Percentiles rank a stretch among this genome's conserved stretches.
Conservation (phyloP, 2,797 vertebrate genomes). For the Poliocrania exsul region DNA sequence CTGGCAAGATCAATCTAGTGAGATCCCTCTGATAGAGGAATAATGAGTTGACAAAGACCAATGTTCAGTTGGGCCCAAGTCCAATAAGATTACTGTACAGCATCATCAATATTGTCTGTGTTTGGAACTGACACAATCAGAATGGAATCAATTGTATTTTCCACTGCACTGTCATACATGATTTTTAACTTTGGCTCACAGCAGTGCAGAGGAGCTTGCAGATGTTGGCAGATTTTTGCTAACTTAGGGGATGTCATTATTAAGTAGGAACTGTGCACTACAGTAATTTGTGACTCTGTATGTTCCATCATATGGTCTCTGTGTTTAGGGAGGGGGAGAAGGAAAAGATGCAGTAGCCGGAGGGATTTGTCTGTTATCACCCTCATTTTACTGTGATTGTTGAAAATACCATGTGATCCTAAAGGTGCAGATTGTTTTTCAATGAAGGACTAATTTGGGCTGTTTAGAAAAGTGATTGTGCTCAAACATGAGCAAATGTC, state of each 20-base stretch:
- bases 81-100: slow-evolving; percentile 82
- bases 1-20: slow-evolving; percentile 82
- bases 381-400: slow-evolving; percentile 62
- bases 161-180: slow-evolving; percentile 78
- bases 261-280: slow-evolving; percentile 70
- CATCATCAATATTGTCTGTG: slow-evolving; percentile 82
- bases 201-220: slow-evolving; percentile 77
- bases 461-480: slow-evolving; percentile 44
- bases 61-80: slow-evolving; percentile 80
- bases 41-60: slow-evolving; percentile 84
- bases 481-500: slow-evolving; percentile 1
- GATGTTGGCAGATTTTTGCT: slow-evolving; percentile 79
- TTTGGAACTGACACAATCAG: slow-evolving; percentile 81
- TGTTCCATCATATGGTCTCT: slow-evolving; percentile 61
- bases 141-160: slow-evolving; percentile 82
- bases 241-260: slow-evolving; percentile 78
- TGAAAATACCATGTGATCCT: slow-evolving; percentile 50
- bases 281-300: slow-evolving; percentile 72
- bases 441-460: slow-evolving; percentile 57
- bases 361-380: slow-evolving; percentile 61
- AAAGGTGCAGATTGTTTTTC: slow-evolving; percentile 46
- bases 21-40: slow-evolving; percentile 83
- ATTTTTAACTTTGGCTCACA: slow-evolving; percentile 79
- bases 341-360: slow-evolving; percentile 45
- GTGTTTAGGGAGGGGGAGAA: slow-evolving; percentile 41